Conservation (phyloP, 2,113 vertebrate genomes). For the Peucedramus taeniatus region DNA sequence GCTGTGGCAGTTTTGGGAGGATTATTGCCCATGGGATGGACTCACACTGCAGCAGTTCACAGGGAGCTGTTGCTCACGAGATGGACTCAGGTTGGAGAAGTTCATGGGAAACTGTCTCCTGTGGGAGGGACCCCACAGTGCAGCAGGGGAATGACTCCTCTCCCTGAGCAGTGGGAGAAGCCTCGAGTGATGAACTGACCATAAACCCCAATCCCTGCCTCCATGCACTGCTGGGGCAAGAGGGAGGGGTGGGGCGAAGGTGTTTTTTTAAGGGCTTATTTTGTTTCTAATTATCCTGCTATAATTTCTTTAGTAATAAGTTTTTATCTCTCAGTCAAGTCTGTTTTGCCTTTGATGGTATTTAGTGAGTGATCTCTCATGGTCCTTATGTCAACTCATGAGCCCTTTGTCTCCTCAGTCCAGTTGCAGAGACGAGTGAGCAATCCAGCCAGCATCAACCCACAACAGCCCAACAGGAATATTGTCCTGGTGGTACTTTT, state of each 20-base stretch:
- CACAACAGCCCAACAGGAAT: not conserved
- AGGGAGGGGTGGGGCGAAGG: not conserved
- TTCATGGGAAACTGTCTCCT: not conserved
- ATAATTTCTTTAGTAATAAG: not conserved
- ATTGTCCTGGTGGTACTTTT: not conserved
- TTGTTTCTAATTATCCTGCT: not conserved
- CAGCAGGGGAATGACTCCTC: not conserved
- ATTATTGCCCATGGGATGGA: not conserved
- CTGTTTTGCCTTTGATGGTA: not conserved
- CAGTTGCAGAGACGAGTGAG: not conserved
- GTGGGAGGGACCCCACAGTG: not conserved
- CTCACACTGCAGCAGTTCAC: not conserved
- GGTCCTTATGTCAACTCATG: not conserved
- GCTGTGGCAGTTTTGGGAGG: not conserved
- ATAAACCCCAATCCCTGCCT: not conserved
- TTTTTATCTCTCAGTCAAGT: not conserved
- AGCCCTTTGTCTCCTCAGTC: not conserved
- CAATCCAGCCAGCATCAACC: not conserved
- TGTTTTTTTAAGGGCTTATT: not conserved
- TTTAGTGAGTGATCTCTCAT: rapidly evolving
- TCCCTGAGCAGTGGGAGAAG: not conserved
- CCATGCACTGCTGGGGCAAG: not conserved
- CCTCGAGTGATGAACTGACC: not conserved
- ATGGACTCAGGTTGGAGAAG: rapidly evolving
- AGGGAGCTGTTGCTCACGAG: not conserved